These are phyloP conservation scores for Gadus macrocephalus DNA, from an alignment of 2,113 vertebrate genomes.

Conservation along the genomic window DNA sequence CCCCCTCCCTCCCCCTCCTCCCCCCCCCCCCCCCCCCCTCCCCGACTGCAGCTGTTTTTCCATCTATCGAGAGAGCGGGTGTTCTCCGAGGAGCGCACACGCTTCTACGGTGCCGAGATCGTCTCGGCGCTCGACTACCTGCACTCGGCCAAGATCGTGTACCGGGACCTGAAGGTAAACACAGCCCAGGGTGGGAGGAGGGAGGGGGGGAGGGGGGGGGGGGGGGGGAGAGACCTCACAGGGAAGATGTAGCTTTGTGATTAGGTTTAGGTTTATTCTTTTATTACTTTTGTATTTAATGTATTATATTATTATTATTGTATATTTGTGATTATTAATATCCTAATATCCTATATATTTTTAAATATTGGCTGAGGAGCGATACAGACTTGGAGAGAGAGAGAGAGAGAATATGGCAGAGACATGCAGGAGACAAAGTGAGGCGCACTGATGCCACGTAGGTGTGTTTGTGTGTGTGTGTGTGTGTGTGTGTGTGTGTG, in stretches of 20 bases:
- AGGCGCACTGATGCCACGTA: no score
- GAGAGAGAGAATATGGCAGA: no score
- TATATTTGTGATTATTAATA: no score
- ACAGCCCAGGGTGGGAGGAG: slow-evolving; percentile 7
- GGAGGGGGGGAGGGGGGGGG: slow-evolving; percentile 1
- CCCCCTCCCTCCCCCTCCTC: background rate
- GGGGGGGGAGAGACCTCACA: no score
- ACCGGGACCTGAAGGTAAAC: slow-evolving; percentile 99
- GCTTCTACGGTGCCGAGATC: slow-evolving; percentile 98
- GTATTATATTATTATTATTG: background rate
- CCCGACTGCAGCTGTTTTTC: slow-evolving; percentile 99
- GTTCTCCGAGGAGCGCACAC: slow-evolving; percentile 98
- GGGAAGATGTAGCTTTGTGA: background rate
- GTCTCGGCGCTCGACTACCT: slow-evolving; percentile 97
- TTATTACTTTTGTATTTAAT: background rate
- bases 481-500: slow-evolving; percentile 39
- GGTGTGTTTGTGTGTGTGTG: slow-evolving; percentile 5
- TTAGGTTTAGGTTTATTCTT: background rate
- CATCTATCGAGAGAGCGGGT: slow-evolving; percentile 99
- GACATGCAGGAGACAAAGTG: no score
- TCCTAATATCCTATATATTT: no score
- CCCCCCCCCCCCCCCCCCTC: background rate
- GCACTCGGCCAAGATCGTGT: slow-evolving; percentile 98
- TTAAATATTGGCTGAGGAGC: no score
- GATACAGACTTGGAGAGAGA: no score